Percentiles rank a stretch among this genome's conserved stretches.
Conservation (phyloP, 2,888 invertebrate genomes). For the Coenonympha glycerion region DNA sequence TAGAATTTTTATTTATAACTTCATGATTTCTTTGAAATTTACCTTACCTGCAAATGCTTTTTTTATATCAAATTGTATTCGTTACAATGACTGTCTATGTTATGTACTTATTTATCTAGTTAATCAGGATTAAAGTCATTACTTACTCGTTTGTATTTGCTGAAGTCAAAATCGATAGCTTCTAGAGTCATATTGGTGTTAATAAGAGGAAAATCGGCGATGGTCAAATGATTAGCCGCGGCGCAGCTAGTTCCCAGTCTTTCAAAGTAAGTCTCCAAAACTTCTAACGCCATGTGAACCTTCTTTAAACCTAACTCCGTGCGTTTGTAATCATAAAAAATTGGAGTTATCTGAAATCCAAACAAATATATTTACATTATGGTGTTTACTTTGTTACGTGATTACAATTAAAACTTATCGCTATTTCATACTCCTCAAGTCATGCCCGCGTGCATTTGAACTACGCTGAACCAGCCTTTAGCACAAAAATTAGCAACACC, state of each 20-base stretch:
- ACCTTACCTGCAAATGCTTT: no score
- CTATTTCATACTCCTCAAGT: no score
- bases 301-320: slow-evolving; percentile 81
- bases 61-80: no score
- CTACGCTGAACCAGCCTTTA: no score
- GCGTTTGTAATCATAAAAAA: slow-evolving; percentile 84
- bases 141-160: slow-evolving; percentile 71
- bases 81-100: no score
- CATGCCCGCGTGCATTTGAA: no score
- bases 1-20: no score
- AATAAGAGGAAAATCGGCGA: slow-evolving; percentile 84
- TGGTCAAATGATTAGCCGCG: slow-evolving; percentile 81
- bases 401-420: no score
- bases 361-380: background rate
- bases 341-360: slow-evolving; percentile 79
- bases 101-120: background rate
- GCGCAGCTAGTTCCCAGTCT: slow-evolving; percentile 78
- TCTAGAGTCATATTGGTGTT: slow-evolving; percentile 84
- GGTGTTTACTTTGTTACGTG: background rate
- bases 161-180: slow-evolving; percentile 80
- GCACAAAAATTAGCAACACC: no score
- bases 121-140: background rate
- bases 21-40: no score
- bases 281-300: slow-evolving; percentile 78
- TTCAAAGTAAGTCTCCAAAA: slow-evolving; percentile 81